A percentile compares a stretch with the other conserved stretches of the same genome.
Evolutionary conservation across 2,797 vertebrate species (phyloP).

Genomic region (Anguilla megastoma): DNA sequence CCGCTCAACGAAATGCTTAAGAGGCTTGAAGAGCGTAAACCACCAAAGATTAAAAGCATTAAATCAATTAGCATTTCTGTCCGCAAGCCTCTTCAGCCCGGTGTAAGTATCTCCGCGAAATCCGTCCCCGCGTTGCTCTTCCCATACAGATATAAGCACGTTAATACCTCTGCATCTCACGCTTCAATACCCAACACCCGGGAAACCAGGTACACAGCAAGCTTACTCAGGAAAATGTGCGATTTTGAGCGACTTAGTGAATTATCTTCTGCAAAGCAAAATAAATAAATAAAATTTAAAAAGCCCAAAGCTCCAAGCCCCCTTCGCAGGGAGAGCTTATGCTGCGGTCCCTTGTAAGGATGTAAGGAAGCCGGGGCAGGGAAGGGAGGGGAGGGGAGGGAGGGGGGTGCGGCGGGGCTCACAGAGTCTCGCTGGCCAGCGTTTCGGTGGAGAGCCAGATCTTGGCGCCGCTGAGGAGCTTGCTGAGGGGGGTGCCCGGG

Average conservation of each 20-base stretch:
- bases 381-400: constrained; percentile 11
- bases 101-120: constrained; percentile 35
- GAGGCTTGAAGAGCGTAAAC: constrained; percentile 49
- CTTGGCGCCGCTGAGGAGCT: constrained; percentile 93
- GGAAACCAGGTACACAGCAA: constrained; percentile 31
- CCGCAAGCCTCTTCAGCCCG: constrained; percentile 40
- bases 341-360: no score
- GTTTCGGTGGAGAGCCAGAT: constrained; percentile 98
- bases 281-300: constrained; percentile 22
- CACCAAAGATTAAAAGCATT: constrained; percentile 59
- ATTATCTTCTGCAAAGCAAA: constrained; percentile 56
- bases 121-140: constrained; percentile 32
- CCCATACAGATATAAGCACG: constrained; percentile 45
- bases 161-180: constrained; percentile 42
- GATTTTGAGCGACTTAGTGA: constrained; percentile 51
- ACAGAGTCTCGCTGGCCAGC: constrained; percentile 81
- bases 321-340: constrained; percentile 19
- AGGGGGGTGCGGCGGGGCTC: constrained; percentile 43
- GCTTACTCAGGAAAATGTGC: constrained; percentile 45
- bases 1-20: constrained; percentile 44
- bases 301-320: constrained; percentile 54
- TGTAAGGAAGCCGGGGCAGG: background rate
- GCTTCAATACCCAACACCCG: constrained; percentile 49
- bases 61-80: background rate
- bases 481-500: constrained; percentile 90